Evolutionary conservation across 2,797 vertebrate species (phyloP), one percentile per base, ranked within the genome.

Genomic region (Acrossocheilus wenchowensis): DNA sequence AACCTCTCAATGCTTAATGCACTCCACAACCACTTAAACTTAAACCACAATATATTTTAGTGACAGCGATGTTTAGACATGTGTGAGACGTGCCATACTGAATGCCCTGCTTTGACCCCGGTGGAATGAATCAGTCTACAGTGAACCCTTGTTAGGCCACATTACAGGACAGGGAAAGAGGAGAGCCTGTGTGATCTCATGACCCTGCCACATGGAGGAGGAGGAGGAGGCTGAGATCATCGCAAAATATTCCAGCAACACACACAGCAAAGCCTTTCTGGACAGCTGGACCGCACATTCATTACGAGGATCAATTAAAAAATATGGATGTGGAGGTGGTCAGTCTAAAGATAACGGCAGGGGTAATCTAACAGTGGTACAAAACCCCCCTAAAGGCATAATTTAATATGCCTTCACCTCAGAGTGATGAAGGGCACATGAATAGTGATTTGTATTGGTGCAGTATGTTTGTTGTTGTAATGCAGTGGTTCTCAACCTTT

Each of bases 151-250:
- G 78, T 85, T 60, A 34, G 30, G 62, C 62, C 64, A 82, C 72
- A 77, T 74, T 62, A 81, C 39, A 81, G 71, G 66, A 77, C 30
- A 45, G 34, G 36, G 48, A 43, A 66, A 60, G 60, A 87, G 23
- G 45, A 83, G 66, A 72, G 77, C 14, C 68, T 45, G 60, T 50
- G 57, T 66, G 54, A 74, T 83, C 73, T 72, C 19, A 78, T 83
- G 79, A 82, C 81, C 83, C 64, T 50, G 68, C 54, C 62, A 81
- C 71, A 85, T 62, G 64, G 57, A 79, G 23, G 39, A 34, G 48
- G 41, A 43, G 23, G 66, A 87, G 39, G 78, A 71, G 52, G 39
- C 57, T 81, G 82, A 80, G 75, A 74, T 75, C 77, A 74, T 52
- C 36, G 15, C 14, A 12, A 69, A 71, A 78, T 54, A 72, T 88